phyloP scores from a whole-genome alignment of 2,113 vertebrate genomes.

The Charadrius vociferus region DNA sequence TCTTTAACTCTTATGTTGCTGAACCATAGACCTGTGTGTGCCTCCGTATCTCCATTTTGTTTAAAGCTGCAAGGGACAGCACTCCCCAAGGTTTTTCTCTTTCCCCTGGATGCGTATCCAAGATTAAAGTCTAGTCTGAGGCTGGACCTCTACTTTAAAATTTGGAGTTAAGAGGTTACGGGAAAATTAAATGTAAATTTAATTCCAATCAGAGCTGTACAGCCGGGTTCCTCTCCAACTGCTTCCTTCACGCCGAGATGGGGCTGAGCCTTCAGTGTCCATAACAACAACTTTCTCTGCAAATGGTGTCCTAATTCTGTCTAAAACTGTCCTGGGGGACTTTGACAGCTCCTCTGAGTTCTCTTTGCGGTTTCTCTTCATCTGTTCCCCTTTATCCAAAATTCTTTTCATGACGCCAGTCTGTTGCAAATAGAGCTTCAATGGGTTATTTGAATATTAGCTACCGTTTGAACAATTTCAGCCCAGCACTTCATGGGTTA shows the following conservation, averaged over 20 bases:
- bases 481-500: constrained; percentile 22
- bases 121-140: background rate
- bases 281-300: constrained; percentile 60
- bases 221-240: background rate
- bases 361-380: constrained; percentile 55
- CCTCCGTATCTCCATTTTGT: background rate
- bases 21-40: background rate
- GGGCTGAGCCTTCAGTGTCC: constrained; percentile 58
- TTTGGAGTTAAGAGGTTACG: background rate
- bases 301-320: constrained; percentile 69
- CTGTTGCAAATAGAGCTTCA: constrained; percentile 32
- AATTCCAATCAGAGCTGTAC: background rate
- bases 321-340: constrained; percentile 66
- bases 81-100: background rate
- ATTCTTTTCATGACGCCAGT: constrained; percentile 54
- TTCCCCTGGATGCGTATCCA: background rate
- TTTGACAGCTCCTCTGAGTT: constrained; percentile 61
- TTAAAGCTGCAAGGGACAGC: background rate
- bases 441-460: constrained; percentile 59
- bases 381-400: constrained; percentile 66
- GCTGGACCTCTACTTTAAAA: background rate
- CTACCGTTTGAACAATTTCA: constrained; percentile 17
- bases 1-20: background rate
- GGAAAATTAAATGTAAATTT: constrained; percentile 33
- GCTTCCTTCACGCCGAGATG: background rate